A percentile compares a stretch with the other conserved stretches of the same genome.
phyloP scores from a whole-genome alignment of 2,113 vertebrate genomes.

The Leiothrix lutea region DNA sequence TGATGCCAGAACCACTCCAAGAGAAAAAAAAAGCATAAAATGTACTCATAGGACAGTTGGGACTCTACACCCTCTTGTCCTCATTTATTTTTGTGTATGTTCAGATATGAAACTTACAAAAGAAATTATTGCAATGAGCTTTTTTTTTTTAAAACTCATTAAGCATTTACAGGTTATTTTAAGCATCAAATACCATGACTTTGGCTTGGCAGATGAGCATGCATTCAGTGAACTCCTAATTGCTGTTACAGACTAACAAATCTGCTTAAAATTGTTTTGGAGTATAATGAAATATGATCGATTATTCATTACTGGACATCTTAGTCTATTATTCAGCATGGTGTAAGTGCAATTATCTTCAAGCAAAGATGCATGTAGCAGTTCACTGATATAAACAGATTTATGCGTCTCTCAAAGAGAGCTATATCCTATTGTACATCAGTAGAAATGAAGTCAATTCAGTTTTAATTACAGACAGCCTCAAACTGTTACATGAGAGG shows the following conservation, averaged over 20 bases:
- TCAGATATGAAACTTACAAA: neutral
- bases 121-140: neutral
- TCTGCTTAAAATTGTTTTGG: slow-evolving; percentile 13
- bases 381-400: slow-evolving; percentile 20
- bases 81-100: neutral
- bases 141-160: no score
- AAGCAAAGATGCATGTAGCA: neutral
- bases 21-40: neutral
- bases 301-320: slow-evolving; percentile 20
- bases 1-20: neutral
- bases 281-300: neutral
- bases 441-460: slow-evolving; percentile 25
- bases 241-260: neutral
- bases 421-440: neutral
- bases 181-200: neutral
- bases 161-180: neutral
- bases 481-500: neutral
- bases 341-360: slow-evolving; percentile 31
- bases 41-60: fast-evolving
- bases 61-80: fast-evolving
- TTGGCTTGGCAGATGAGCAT: neutral
- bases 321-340: neutral
- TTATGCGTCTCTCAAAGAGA: slow-evolving; percentile 20
- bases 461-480: neutral
- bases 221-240: neutral